Evolutionary conservation across 2,113 vertebrate genomes (phyloP).

Genomic region (Gobio gobio): DNA sequence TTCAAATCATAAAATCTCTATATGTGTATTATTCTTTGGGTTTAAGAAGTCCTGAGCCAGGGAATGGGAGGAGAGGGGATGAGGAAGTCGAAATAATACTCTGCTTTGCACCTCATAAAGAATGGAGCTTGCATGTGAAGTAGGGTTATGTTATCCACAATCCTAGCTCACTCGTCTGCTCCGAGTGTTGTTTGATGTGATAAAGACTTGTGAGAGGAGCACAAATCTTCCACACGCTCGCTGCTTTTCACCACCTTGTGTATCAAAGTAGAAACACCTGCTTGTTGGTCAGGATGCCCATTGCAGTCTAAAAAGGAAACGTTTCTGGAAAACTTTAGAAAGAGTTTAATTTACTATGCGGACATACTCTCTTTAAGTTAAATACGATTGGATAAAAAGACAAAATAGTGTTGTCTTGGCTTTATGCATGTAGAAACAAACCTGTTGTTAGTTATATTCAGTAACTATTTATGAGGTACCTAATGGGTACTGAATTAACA

Average conservation of each 20-base stretch:
- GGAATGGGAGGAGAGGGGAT: constrained; percentile 52
- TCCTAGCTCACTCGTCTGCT: constrained; percentile 45
- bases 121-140: constrained; percentile 57
- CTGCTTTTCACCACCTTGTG: not conserved
- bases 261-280: constrained; percentile 40
- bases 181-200: constrained; percentile 48
- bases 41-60: constrained; percentile 51
- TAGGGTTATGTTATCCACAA: constrained; percentile 61
- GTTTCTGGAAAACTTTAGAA: not conserved
- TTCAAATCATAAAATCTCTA: constrained; percentile 68
- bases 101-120: constrained; percentile 76
- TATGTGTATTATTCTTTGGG: constrained; percentile 63
- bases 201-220: constrained; percentile 21
- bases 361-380: not conserved
- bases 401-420: not conserved
- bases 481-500: not conserved
- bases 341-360: not conserved
- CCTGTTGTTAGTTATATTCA: not conserved
- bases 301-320: not conserved
- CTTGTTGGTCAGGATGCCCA: constrained; percentile 13
- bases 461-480: not conserved
- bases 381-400: not conserved
- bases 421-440: not conserved
- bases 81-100: constrained; percentile 59
- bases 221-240: constrained; percentile 39